A percentile compares a stretch with the other conserved stretches of the same genome.
These are phyloP conservation scores for Wasmannia auropunctata DNA, from an alignment of 1,140 invertebrate species.

Conservation along the genomic window DNA sequence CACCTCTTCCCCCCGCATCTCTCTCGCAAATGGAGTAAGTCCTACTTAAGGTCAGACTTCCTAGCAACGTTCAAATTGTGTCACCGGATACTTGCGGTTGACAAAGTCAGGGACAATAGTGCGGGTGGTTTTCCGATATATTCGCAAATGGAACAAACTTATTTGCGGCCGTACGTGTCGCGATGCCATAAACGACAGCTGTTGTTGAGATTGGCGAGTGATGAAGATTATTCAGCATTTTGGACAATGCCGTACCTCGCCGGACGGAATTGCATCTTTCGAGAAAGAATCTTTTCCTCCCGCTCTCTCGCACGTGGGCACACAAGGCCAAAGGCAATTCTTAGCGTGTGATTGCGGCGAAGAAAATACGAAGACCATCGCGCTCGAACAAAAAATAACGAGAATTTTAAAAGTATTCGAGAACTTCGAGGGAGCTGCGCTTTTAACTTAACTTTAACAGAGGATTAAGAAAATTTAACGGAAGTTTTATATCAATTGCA, in stretches of 20 bases:
- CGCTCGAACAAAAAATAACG: background rate
- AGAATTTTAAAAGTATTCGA: background rate
- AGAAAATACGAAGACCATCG: background rate
- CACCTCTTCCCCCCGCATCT: background rate
- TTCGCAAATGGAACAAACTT: slow-evolving; percentile 26
- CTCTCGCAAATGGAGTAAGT: background rate
- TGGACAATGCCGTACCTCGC: background rate
- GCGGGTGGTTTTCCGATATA: slow-evolving; percentile 9
- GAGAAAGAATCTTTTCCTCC: background rate
- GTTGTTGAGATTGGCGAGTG: slow-evolving; percentile 18
- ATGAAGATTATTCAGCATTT: background rate
- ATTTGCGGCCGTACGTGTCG: slow-evolving; percentile 12
- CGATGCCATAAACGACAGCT: background rate
- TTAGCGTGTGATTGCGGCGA: background rate
- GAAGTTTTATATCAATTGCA: background rate
- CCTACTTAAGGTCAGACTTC: background rate
- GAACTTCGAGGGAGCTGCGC: background rate
- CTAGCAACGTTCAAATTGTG: background rate
- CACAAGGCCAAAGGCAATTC: background rate
- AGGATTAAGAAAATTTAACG: background rate
- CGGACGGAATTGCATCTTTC: background rate
- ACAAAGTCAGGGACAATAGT: background rate
- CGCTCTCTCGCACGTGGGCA: background rate
- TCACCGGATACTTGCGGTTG: background rate
- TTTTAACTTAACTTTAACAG: background rate